phyloP scores from a whole-genome alignment of 2,888 invertebrate species.

The Erannis defoliaria region DNA sequence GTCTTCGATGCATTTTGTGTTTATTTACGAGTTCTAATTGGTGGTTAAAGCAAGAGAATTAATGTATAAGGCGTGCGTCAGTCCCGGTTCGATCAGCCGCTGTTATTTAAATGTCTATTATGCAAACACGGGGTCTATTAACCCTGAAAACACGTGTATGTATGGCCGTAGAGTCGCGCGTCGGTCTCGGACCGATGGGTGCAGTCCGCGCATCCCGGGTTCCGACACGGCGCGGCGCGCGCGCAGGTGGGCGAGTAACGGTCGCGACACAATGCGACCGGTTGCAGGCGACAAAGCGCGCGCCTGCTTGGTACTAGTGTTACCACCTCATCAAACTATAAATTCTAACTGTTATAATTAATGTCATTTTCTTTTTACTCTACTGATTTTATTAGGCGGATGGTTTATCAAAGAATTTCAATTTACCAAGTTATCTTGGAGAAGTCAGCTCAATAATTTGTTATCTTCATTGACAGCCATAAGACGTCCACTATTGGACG shows the following conservation, averaged over 20 bases:
- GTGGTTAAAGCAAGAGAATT: slow-evolving; percentile 21
- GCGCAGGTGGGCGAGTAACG: slow-evolving; percentile 84
- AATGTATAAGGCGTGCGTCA: slow-evolving; percentile 36
- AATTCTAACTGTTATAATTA: background rate
- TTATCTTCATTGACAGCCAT: too few relatives aligned
- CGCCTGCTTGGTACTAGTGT: slow-evolving; percentile 19
- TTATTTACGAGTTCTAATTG: slow-evolving; percentile 17
- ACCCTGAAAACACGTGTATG: slow-evolving; percentile 67
- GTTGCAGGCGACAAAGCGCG: slow-evolving; percentile 55
- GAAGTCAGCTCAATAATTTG: too few relatives aligned
- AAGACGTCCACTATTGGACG: too few relatives aligned
- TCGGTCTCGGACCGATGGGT: slow-evolving; percentile 82
- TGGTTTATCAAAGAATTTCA: background rate
- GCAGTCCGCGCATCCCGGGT: slow-evolving; percentile 50
- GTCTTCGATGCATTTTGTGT: slow-evolving; percentile 14
- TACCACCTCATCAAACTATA: slow-evolving; percentile 5
- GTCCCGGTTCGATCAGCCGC: slow-evolving; percentile 31
- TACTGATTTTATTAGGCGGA: too few relatives aligned
- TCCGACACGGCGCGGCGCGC: slow-evolving; percentile 56
- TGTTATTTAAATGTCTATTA: slow-evolving; percentile 49
- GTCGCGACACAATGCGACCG: slow-evolving; percentile 66
- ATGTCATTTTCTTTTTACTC: background rate
- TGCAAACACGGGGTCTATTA: slow-evolving; percentile 55
- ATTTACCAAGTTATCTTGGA: too few relatives aligned
- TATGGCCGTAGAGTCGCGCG: slow-evolving; percentile 54